These are phyloP conservation scores for Prochilodus magdalenae DNA, from an alignment of 2,113 vertebrate species.

Conservation along the genomic window DNA sequence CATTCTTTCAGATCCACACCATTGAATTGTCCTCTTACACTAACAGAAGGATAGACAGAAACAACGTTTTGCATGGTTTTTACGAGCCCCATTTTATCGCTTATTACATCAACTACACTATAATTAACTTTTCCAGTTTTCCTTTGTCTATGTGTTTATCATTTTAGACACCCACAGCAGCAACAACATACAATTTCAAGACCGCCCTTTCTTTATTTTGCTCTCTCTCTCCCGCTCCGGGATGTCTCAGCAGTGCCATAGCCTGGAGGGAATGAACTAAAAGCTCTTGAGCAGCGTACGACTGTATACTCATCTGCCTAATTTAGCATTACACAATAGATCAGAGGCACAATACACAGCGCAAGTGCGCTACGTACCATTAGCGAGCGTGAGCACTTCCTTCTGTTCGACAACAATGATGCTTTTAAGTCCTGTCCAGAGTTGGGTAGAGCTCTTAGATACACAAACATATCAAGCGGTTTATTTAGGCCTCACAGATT, in stretches of 20 bases:
- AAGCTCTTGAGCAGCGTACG: not conserved
- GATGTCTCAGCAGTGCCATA: not conserved
- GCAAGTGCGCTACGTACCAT: conserved; percentile 15
- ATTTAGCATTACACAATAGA: conserved; percentile 20
- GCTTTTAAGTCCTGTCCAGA: not conserved
- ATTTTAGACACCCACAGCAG: not conserved
- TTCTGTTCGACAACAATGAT: not conserved
- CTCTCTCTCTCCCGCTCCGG: not conserved
- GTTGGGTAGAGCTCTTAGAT: conserved; percentile 1
- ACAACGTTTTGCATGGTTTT: no score
- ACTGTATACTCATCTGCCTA: not conserved
- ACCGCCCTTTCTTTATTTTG: not conserved
- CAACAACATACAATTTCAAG: not conserved
- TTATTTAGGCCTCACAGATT: not conserved
- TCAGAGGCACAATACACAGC: not conserved
- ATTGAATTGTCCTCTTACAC: no score
- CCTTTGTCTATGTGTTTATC: no score
- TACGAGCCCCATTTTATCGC: no score
- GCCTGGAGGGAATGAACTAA: not conserved
- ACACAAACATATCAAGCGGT: not conserved
- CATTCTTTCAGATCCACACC: no score
- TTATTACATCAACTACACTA: not conserved
- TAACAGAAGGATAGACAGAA: no score
- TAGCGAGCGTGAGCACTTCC: not conserved
- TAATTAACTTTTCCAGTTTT: not conserved